Evolutionary conservation across 2,888 invertebrate species (phyloP).

Genomic region (Conistra vaccinii): DNA sequence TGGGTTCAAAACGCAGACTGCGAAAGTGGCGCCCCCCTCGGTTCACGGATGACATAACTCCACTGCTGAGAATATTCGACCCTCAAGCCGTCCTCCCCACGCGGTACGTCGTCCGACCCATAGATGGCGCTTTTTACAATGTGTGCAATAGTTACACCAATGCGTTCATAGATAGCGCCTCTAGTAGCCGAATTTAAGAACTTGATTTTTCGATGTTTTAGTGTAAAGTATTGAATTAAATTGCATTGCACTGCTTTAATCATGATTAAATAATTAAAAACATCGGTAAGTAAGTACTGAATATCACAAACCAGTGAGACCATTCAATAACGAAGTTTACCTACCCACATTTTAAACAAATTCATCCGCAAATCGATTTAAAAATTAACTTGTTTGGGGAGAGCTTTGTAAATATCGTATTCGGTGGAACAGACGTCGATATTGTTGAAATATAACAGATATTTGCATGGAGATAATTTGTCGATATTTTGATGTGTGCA

Average conservation of each 20-base stretch:
- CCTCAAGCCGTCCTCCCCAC: slow-evolving; percentile 91
- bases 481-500: slow-evolving; percentile 62
- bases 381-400: slow-evolving; percentile 60
- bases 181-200: slow-evolving; percentile 62
- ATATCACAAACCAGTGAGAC: slow-evolving; percentile 33
- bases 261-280: slow-evolving; percentile 47
- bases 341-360: slow-evolving; percentile 57
- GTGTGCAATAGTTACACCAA: slow-evolving; percentile 79
- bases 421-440: slow-evolving; percentile 50
- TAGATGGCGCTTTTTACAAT: slow-evolving; percentile 86
- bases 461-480: slow-evolving; percentile 58
- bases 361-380: slow-evolving; percentile 50
- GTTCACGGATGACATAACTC: slow-evolving; percentile 94
- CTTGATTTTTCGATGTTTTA: slow-evolving; percentile 54
- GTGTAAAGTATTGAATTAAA: slow-evolving; percentile 53
- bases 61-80: slow-evolving; percentile 94
- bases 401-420: slow-evolving; percentile 65
- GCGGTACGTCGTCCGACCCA: slow-evolving; percentile 88
- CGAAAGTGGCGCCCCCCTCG: slow-evolving; percentile 96
- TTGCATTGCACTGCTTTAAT: slow-evolving; percentile 71
- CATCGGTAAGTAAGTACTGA: slow-evolving; percentile 64
- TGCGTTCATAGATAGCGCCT: slow-evolving; percentile 82
- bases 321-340: slow-evolving; percentile 47
- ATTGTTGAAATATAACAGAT: slow-evolving; percentile 36
- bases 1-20: slow-evolving; percentile 90